These are phyloP conservation scores for Scylla paramamosain DNA, from an alignment of 1,140 invertebrate species.

Conservation along the genomic window DNA sequence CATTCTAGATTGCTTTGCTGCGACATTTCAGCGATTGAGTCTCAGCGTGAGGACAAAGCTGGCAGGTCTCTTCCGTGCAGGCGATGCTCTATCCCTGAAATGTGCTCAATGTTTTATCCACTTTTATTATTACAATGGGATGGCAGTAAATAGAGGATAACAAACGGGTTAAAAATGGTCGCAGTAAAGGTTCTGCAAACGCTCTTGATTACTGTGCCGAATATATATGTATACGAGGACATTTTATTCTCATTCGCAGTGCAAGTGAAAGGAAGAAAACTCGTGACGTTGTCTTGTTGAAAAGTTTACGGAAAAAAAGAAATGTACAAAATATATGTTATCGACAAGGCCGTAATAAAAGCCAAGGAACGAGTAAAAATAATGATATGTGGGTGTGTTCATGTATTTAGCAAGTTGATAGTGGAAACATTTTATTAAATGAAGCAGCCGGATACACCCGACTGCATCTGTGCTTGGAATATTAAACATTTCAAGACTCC, in stretches of 20 bases:
- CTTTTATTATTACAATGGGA: neutral
- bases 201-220: neutral
- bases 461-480: too few species aligned
- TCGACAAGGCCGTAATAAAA: neutral
- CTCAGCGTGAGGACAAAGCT: too few species aligned
- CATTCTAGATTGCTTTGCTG: too few species aligned
- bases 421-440: neutral
- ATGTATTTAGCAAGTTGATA: neutral
- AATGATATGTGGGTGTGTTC: neutral
- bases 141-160: neutral
- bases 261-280: neutral
- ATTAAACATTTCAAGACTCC: too few species aligned
- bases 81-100: neutral
- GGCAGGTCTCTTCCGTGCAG: too few species aligned
- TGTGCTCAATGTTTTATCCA: neutral
- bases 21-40: too few species aligned
- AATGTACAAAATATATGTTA: neutral
- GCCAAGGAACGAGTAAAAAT: neutral
- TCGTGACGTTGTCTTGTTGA: neutral
- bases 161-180: neutral
- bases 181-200: neutral
- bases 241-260: neutral
- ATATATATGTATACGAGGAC: neutral
- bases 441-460: too few species aligned
- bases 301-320: neutral